These are phyloP conservation scores for Tipula lateralis DNA, from an alignment of 2,888 invertebrate species.

Conservation along the genomic window DNA sequence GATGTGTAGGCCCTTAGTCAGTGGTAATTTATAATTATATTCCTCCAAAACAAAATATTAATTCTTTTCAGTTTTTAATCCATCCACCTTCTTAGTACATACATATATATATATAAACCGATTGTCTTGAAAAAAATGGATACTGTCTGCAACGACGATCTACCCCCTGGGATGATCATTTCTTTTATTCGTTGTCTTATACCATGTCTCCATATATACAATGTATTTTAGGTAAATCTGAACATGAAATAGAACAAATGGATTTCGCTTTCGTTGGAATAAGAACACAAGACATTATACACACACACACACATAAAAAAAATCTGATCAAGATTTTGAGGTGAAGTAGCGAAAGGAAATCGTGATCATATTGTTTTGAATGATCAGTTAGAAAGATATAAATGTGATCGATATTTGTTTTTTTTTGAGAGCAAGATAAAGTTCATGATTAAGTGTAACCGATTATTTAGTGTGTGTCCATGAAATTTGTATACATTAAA, in stretches of 20 bases:
- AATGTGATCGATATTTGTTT: conserved; percentile 14
- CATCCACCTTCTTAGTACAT: neutral
- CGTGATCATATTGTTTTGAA: conserved; percentile 24
- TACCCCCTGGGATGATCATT: neutral
- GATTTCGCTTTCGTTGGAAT: conserved; percentile 1
- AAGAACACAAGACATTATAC: neutral
- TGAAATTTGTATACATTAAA: too few species aligned
- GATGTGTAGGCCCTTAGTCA: neutral
- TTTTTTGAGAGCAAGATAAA: neutral
- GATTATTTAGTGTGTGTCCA: neutral
- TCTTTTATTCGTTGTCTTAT: neutral
- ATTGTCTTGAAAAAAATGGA: neutral
- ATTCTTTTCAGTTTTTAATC: neutral
- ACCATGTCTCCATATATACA: neutral
- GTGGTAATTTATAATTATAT: neutral
- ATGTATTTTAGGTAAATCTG: neutral
- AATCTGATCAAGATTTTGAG: neutral
- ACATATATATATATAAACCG: neutral
- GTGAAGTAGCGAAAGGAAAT: conserved; percentile 11
- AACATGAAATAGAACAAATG: conserved; percentile 24
- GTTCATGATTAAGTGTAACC: conserved; percentile 19
- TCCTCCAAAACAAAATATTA: neutral
- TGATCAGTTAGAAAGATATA: conserved; percentile 5
- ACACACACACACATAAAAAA: neutral
- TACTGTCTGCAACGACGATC: neutral